Evolutionary conservation across 2,888 invertebrate genomes (phyloP), one percentile per base, ranked within the genome.

Genomic region (Tuberolachnus salignus): DNA sequence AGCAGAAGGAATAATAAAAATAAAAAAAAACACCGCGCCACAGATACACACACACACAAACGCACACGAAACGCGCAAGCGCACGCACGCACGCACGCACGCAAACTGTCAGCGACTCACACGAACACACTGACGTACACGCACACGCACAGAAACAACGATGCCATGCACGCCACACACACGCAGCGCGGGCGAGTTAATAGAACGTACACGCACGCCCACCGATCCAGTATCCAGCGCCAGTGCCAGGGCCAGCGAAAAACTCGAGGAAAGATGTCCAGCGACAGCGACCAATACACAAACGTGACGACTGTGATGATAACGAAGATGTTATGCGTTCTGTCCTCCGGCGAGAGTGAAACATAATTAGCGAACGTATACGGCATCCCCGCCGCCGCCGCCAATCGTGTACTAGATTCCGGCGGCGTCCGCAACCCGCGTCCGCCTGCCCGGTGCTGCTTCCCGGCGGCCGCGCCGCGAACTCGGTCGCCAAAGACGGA

Each of bases 121-220:
- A 14, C 21, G 9, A 13, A 55, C 67, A 34, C 51, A 19, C 46
- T 34, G 34, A 46, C 55, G 14, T 13, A 21, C 42, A 42, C 55
- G 55, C 71, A 57, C 55, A 61, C 73, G 34, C 63, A 34, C 3
- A 46, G 14, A 2, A 14, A 44, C 64, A 14, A 34, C 23, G 51
- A n/a, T 57, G 19, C 55, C 19, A 55, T 51, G n/a, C 51, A 4
- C 59, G 46, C 59, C 42, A 55, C 9, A 70, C 70, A 10, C 64
- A 10, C 34, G 49, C n/a, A 49, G 23, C 55, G 42, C 55, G 42
- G 21, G 21, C 21, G 3, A 16, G 61, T 57, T 71, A 71, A 71
- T 71, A 14, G 51, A 63, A 64, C 63, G n/a, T 14, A 44, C 59
- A 67, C 78, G 66, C 55, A 55, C 66, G 66, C 75, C 75, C 57